Percentiles rank a stretch among this genome's conserved stretches.
Conservation (phyloP, 2,888 invertebrate species). For the Oligia strigilis region DNA sequence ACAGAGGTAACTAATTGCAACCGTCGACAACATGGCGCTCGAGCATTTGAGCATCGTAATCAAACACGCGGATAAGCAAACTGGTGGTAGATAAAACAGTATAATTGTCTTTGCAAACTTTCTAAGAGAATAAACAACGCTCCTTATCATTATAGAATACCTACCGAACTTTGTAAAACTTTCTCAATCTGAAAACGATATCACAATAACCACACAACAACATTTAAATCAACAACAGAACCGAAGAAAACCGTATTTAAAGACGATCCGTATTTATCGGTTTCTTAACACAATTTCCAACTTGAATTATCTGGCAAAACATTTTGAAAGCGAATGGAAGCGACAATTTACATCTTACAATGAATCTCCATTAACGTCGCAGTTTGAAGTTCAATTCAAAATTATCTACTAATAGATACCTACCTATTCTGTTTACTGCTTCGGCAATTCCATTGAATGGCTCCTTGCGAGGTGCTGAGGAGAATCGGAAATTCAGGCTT, state of each 20-base stretch:
- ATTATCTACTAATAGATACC: conserved; percentile 61
- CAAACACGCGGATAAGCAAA: background rate
- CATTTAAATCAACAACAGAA: conserved; percentile 35
- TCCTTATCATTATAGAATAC: background rate
- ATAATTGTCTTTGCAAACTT: background rate
- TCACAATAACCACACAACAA: background rate
- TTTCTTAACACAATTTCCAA: conserved; percentile 56
- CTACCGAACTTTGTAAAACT: background rate
- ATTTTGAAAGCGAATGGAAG: conserved; percentile 34
- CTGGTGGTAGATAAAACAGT: background rate
- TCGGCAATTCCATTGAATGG: conserved; percentile 38
- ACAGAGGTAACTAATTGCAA: too few species aligned
- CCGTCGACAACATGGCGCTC: background rate
- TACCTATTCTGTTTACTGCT: conserved; percentile 57
- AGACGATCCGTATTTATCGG: conserved; percentile 50
- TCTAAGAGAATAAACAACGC: background rate
- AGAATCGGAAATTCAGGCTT: conserved; percentile 31
- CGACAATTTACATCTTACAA: conserved; percentile 63
- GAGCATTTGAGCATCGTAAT: background rate
- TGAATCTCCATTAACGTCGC: conserved; percentile 62
- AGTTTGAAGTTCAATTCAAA: conserved; percentile 59
- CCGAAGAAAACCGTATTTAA: conserved; percentile 38
- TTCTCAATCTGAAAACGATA: background rate
- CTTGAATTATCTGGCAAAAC: conserved; percentile 57
- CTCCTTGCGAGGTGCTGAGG: conserved; percentile 25